These are phyloP conservation scores for Alcedo atthis DNA, from an alignment of 2,797 vertebrate genomes.

Conservation along the genomic window DNA sequence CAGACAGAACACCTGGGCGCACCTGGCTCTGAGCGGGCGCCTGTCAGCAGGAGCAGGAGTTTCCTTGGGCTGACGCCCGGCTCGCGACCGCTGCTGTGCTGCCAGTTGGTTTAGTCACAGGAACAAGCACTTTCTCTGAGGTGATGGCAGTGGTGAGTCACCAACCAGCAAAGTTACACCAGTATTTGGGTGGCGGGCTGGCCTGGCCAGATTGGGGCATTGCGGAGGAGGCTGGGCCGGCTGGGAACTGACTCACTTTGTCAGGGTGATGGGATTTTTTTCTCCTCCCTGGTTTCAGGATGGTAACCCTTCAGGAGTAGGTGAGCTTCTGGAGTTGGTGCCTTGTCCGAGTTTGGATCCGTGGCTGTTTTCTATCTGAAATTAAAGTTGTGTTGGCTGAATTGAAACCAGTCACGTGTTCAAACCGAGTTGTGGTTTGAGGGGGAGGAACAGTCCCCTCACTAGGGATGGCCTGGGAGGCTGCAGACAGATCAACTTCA, in stretches of 20 bases:
- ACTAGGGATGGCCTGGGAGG: neutral
- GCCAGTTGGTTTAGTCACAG: conserved; percentile 31
- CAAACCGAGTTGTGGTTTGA: fast-evolving
- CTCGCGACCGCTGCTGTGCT: neutral
- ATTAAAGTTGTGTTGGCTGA: neutral
- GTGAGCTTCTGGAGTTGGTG: neutral
- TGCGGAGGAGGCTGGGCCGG: neutral
- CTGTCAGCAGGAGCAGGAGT: neutral
- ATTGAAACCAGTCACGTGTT: fast-evolving
- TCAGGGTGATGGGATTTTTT: neutral
- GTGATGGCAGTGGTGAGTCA: conserved; percentile 32
- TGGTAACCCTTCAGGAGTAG: neutral
- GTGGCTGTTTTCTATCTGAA: neutral
- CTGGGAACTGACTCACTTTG: neutral
- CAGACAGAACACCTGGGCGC: neutral
- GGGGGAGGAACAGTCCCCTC: neutral
- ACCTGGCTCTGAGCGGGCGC: neutral
- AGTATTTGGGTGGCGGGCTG: neutral
- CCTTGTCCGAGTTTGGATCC: neutral
- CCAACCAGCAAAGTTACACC: fast-evolving
- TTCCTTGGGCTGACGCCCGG: conserved; percentile 10
- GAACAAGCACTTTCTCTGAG: conserved; percentile 50
- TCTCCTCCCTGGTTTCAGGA: neutral
- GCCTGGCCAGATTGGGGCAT: neutral
- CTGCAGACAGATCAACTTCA: neutral